Percentiles rank a stretch among this genome's conserved stretches.
Evolutionary conservation across 2,113 vertebrate genomes (phyloP).

Genomic region (Marmota monax): DNA sequence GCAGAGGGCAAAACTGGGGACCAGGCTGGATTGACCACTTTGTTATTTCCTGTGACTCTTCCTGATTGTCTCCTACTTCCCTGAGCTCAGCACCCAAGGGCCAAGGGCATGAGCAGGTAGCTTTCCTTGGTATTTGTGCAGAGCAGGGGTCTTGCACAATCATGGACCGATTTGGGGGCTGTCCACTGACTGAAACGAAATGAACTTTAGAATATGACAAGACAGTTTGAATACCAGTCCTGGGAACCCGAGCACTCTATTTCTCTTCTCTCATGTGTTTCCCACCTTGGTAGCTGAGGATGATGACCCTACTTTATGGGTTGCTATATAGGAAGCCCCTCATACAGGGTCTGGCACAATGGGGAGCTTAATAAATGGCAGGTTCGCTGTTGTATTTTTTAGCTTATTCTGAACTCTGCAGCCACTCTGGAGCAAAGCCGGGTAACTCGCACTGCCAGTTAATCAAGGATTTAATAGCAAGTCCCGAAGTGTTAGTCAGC

Average conservation of each 20-base stretch:
- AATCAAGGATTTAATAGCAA: slow-evolving; percentile 53
- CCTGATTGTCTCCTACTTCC: not conserved
- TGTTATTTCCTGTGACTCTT: not conserved
- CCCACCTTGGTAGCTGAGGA: not conserved
- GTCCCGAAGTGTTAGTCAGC: slow-evolving; percentile 19
- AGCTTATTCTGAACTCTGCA: slow-evolving; percentile 12
- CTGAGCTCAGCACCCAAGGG: not conserved
- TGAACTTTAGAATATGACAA: not conserved
- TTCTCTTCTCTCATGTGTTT: not conserved
- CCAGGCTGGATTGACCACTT: not conserved
- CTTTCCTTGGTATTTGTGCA: not conserved
- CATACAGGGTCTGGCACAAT: not conserved
- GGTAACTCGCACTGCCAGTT: slow-evolving; percentile 36
- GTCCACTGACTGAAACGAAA: not conserved
- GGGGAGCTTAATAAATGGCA: not conserved
- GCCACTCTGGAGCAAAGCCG: slow-evolving; percentile 14
- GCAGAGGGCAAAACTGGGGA: not conserved
- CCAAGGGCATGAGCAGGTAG: not conserved
- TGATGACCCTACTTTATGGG: not conserved
- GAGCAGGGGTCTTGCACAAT: not conserved
- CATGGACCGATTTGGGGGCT: not conserved
- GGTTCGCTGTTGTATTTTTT: not conserved
- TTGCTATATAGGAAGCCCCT: not conserved
- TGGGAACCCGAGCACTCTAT: not conserved
- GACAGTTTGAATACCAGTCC: not conserved